Evolutionary conservation across 2,113 vertebrate species (phyloP).

Genomic region (Genyomyrus donnyi): DNA sequence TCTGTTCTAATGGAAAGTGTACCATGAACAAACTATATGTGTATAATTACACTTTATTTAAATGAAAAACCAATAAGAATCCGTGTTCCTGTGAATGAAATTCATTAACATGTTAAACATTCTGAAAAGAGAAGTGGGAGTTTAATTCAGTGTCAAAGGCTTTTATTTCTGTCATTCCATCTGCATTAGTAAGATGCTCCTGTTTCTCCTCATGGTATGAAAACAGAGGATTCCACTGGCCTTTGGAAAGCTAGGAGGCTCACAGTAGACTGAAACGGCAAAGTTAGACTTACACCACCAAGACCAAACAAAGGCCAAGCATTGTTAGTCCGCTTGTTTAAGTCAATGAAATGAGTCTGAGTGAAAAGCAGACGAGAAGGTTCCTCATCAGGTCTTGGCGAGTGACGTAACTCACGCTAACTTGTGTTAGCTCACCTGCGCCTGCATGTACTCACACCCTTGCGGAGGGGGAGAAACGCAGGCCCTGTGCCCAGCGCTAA

Average conservation of each 20-base stretch:
- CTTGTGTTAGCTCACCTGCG: not conserved
- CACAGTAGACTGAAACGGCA: not conserved
- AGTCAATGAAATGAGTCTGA: not conserved
- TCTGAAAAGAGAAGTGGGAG: not conserved
- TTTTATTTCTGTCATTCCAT: not conserved
- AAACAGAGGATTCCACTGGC: not conserved
- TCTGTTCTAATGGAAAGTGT: not conserved
- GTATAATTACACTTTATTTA: constrained; percentile 14
- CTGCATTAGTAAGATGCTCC: not conserved
- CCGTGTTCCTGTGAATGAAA: constrained; percentile 13
- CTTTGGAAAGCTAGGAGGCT: not conserved
- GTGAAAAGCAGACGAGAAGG: not conserved
- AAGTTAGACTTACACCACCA: not conserved
- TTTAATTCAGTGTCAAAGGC: not conserved
- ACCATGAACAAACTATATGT: not conserved
- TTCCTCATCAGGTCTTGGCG: not conserved
- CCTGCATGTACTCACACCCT: not conserved
- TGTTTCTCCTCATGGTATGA: not conserved
- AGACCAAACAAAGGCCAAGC: not conserved
- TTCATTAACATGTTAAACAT: constrained; percentile 14
- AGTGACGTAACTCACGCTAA: not conserved
- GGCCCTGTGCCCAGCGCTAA: not conserved
- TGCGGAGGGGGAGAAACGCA: not conserved
- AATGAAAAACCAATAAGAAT: constrained; percentile 14
- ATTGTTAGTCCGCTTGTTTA: not conserved